Percentiles rank a stretch among this genome's conserved stretches.
Conservation (phyloP, 2,797 vertebrate genomes). For the Acridotheres tristis region DNA sequence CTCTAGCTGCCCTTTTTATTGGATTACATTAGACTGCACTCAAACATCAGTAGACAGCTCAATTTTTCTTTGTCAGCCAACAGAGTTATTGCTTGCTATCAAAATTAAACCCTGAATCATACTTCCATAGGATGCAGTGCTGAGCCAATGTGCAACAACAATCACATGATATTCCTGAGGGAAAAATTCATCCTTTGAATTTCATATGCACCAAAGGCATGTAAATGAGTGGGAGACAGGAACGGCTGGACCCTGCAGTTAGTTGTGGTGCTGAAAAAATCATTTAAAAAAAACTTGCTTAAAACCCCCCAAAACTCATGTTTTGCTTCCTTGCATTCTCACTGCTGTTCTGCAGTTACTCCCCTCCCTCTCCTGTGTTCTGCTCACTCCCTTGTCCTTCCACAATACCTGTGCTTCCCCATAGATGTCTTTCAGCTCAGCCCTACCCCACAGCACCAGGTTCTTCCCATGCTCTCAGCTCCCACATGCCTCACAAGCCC, state of each 20-base stretch:
- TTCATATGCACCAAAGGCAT: not conserved
- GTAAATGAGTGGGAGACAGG: not conserved
- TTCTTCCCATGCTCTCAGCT: not conserved
- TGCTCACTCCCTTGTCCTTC: not conserved
- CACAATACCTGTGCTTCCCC: not conserved
- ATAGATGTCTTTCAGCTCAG: not conserved
- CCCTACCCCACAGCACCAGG: not conserved
- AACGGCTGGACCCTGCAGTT: not conserved
- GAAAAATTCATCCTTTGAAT: not conserved
- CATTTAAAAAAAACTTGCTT: not conserved
- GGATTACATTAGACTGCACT: not conserved
- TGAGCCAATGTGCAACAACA: not conserved
- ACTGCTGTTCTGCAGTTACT: not conserved
- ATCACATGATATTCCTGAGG: not conserved
- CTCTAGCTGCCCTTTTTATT: not conserved
- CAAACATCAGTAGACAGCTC: not conserved
- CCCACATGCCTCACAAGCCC: rapidly evolving
- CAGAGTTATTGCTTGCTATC: not conserved
- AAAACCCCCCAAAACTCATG: rapidly evolving
- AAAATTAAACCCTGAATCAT: not conserved
- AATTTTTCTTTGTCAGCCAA: not conserved
- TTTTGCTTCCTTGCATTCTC: not conserved
- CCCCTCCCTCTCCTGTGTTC: not conserved
- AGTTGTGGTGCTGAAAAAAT: not conserved
- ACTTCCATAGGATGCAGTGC: not conserved